Base-by-base conservation (phyloP, 92 coral and sea anemone species). In the Actinernus sp. region DNA sequence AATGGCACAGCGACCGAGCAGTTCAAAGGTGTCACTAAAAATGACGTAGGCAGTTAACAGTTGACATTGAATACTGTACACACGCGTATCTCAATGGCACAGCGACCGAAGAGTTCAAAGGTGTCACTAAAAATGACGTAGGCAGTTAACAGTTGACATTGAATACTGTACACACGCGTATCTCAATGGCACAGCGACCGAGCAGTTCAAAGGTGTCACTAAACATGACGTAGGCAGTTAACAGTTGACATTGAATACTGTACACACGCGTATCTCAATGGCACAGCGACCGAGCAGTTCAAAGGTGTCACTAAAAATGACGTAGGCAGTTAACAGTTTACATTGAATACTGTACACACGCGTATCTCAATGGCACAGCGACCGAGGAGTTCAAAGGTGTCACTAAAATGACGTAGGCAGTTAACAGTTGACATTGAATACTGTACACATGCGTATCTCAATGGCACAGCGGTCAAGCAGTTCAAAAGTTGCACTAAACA, bases 81-180 rank as follows among this genome's bases (percentile, higher is more conserved):
- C 28, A 94, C 98, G 25, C 98, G 90, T 28, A 90, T 90, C 20
- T 94, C 96, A 28, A 94, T 88, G 11, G 82, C 69, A 14, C 97
- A 77, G 25, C 98, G 81, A 0, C 98, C 98, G 53, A 86, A 60
- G 47, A 94, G 75, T 31, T 76, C 92, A 55, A 39, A 67, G 8
- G 85, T 84, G n/a, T n/a, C n/a, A n/a, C n/a, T n/a, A n/a, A n/a
- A n/a, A n/a, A n/a, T n/a, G n/a, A n/a, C n/a, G n/a, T n/a, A n/a
- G n/a, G n/a, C n/a, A n/a, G n/a, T n/a, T n/a, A n/a, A n/a, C n/a
- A n/a, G n/a, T n/a, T n/a, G n/a, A n/a, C n/a, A n/a, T n/a, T n/a
- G n/a, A n/a, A n/a, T n/a, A n/a, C n/a, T 87, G 98, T 97, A 76
- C 98, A 94, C 28, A 94, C 98, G 25, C 98, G 90, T 28, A 90